phyloP scores from a whole-genome alignment of 2,113 vertebrate genomes.

The Ictalurus furcatus region DNA sequence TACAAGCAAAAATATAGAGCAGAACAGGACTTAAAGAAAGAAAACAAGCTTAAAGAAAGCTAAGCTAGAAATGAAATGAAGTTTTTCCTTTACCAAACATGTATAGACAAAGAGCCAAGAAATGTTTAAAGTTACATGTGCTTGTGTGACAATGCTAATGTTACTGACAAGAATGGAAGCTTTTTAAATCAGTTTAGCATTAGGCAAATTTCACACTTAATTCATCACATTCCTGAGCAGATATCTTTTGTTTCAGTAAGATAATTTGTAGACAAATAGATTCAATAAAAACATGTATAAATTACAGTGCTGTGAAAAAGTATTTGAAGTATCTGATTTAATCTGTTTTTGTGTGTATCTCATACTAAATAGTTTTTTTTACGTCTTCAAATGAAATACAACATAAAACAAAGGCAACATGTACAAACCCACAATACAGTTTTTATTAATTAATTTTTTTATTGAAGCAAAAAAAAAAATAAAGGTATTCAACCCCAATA shows the following conservation, averaged over 20 bases:
- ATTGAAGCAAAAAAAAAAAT: no score
- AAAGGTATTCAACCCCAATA: no score
- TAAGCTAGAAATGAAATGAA: neutral
- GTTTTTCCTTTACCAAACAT: neutral
- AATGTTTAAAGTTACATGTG: neutral
- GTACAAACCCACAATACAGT: no score
- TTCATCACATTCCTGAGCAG: neutral
- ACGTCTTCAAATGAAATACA: no score
- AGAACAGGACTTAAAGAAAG: neutral
- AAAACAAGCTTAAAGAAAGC: neutral
- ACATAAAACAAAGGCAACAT: no score
- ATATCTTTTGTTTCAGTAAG: neutral
- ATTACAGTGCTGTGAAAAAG: neutral
- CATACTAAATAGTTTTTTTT: no score
- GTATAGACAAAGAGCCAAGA: neutral
- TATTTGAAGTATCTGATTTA: no score
- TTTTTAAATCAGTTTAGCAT: neutral
- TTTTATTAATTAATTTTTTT: no score
- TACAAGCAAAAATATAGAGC: slow-evolving; percentile 45
- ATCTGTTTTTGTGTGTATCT: no score
- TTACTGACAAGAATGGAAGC: neutral
- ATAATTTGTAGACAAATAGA: neutral
- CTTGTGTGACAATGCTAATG: neutral
- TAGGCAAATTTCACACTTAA: neutral
- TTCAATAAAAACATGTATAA: neutral